Percentiles rank a stretch among this genome's conserved stretches.
Conservation (phyloP, 2,797 vertebrate genomes). For the Sorex maritimensis region DNA sequence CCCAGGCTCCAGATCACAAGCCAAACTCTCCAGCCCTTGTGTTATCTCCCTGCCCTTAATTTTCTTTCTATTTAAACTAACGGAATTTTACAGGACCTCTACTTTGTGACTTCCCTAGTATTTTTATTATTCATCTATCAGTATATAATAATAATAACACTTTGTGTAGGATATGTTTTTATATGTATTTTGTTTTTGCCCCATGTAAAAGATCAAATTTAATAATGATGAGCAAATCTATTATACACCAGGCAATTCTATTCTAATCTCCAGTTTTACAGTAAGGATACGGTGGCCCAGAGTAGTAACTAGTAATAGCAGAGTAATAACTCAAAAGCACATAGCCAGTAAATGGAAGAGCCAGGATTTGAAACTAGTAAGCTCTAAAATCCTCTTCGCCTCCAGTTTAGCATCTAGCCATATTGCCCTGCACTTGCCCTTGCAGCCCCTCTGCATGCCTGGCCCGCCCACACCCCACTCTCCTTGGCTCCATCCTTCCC, state of each 20-base stretch:
- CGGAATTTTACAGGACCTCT: neutral
- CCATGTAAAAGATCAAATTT: slow-evolving; percentile 27
- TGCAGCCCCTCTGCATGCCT: neutral
- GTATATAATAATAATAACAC: neutral
- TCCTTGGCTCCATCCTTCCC: neutral
- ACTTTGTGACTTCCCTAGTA: neutral
- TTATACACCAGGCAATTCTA: neutral
- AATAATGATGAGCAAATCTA: neutral
- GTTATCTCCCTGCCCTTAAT: neutral
- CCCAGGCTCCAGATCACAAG: neutral
- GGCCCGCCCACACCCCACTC: neutral
- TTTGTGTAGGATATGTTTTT: neutral
- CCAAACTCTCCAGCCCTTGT: too few species aligned
- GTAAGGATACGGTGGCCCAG: neutral
- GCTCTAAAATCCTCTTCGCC: neutral
- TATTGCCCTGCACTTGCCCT: neutral
- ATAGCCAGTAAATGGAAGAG: neutral
- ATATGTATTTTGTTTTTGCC: neutral
- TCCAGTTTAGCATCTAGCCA: neutral
- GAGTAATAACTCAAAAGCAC: neutral
- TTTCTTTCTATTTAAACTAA: slow-evolving; percentile 9
- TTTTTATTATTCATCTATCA: neutral
- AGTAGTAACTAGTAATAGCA: neutral
- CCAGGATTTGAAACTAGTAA: neutral
- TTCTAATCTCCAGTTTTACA: neutral